Evolutionary conservation across 2,113 vertebrate genomes (phyloP).

Genomic region (Azemiops feae): DNA sequence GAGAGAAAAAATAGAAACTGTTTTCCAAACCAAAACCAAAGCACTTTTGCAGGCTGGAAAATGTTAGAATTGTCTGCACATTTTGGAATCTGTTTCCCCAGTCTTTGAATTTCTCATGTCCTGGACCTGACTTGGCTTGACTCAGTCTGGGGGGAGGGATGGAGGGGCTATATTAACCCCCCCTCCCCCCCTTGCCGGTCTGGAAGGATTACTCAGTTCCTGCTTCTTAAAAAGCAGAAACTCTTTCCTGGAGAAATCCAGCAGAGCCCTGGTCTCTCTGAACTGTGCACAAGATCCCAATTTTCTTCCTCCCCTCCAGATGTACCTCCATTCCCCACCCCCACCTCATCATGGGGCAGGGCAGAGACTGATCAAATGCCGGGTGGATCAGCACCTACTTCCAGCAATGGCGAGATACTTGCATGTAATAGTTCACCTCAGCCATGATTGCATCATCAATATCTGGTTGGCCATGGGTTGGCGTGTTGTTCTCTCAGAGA

Average conservation of each 20-base stretch:
- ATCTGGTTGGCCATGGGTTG: background rate
- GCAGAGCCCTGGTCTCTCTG: background rate
- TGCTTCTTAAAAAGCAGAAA: background rate
- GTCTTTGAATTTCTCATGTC: background rate
- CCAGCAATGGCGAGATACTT: background rate
- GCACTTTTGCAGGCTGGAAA: slow-evolving; percentile 16
- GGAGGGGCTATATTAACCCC: background rate
- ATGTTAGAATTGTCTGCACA: slow-evolving; percentile 6
- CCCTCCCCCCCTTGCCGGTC: background rate
- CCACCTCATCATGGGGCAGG: background rate
- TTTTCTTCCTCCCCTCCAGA: background rate
- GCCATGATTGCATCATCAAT: background rate
- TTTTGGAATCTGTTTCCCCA: background rate
- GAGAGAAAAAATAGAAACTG: background rate
- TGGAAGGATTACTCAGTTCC: background rate
- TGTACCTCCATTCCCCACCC: background rate
- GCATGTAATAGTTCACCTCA: background rate
- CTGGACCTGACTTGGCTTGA: background rate
- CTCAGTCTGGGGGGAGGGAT: background rate
- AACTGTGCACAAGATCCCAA: background rate
- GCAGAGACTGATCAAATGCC: background rate
- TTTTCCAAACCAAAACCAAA: background rate
- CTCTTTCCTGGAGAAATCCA: background rate
- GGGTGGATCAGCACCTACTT: background rate
- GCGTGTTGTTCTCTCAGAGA: background rate